Conservation (phyloP, 2,888 invertebrate genomes). For the Hirtodrosophila trivittata region DNA sequence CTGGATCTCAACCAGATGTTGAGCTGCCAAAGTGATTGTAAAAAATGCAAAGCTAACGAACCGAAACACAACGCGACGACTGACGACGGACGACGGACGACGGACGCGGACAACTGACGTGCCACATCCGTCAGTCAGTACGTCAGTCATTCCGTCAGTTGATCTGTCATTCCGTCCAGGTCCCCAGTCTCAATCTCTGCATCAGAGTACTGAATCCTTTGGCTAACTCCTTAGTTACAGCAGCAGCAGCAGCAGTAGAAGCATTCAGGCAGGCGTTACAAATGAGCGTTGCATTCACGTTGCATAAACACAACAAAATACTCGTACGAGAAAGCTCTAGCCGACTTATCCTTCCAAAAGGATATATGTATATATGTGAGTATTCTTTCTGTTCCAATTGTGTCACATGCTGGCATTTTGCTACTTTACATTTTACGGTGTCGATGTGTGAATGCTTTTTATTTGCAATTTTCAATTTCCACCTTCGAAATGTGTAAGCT, state of each 20-base stretch:
- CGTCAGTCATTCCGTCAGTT: slow-evolving; percentile 20
- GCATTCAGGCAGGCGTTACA: slow-evolving; percentile 42
- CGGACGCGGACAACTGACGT: slow-evolving; percentile 66
- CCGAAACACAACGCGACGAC: slow-evolving; percentile 76
- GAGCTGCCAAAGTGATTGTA: slow-evolving; percentile 76
- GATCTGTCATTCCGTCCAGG: not conserved
- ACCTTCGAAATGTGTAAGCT: slow-evolving; percentile 74
- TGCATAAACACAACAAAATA: slow-evolving; percentile 55
- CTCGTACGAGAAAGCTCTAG: not conserved
- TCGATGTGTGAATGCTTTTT: slow-evolving; percentile 67
- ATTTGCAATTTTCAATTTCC: slow-evolving; percentile 73
- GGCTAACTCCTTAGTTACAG: slow-evolving; percentile 13
- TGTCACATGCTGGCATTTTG: slow-evolving; percentile 46
- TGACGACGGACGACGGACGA: slow-evolving; percentile 65
- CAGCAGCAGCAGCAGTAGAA: slow-evolving; percentile 8
- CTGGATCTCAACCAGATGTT: slow-evolving; percentile 27
- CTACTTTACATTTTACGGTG: slow-evolving; percentile 69
- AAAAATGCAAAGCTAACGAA: slow-evolving; percentile 78
- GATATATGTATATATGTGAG: slow-evolving; percentile 19
- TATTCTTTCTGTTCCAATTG: slow-evolving; percentile 23
- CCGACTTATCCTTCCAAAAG: slow-evolving; percentile 1
- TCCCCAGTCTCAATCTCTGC: slow-evolving; percentile 2
- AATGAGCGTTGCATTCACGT: slow-evolving; percentile 52
- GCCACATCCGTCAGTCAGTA: slow-evolving; percentile 50
- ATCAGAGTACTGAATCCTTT: slow-evolving; percentile 5